These are phyloP conservation scores for Haliclona indistincta DNA, from an alignment of 37 sponge, comb jelly and placozoan genomes.

Conservation along the genomic window DNA sequence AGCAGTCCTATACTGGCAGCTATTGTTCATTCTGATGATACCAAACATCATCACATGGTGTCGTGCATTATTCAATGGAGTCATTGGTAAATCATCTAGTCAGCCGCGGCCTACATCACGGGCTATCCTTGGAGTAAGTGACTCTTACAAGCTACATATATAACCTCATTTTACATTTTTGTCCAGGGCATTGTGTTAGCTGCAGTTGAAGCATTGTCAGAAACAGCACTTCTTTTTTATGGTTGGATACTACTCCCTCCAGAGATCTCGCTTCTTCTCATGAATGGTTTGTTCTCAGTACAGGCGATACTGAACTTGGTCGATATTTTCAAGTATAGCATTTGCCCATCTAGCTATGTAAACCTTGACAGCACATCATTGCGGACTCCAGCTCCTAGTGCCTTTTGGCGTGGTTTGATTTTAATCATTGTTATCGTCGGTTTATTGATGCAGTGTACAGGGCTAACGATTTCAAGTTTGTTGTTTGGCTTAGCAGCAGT, in stretches of 20 bases:
- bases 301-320: conserved; percentile 32
- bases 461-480: too few species aligned
- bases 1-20: conserved; percentile 59
- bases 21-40: conserved; percentile 65
- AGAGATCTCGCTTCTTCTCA: conserved; percentile 30
- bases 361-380: too few species aligned
- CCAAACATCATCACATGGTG: conserved; percentile 64
- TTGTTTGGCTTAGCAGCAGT: too few species aligned
- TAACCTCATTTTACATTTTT: too few species aligned
- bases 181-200: conserved; percentile 34
- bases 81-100: conserved; percentile 57
- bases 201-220: conserved; percentile 36
- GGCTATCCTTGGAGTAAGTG: conserved; percentile 57
- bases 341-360: too few species aligned
- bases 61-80: conserved; percentile 59
- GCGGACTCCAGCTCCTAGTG: too few species aligned
- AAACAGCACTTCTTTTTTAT: conserved; percentile 40
- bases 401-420: too few species aligned
- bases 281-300: conserved; percentile 40
- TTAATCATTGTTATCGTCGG: too few species aligned
- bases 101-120: conserved; percentile 74
- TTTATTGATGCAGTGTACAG: too few species aligned
- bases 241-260: conserved; percentile 43
- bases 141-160: too few species aligned
- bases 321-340: too few species aligned